Evolutionary conservation across 2,113 vertebrate genomes (phyloP), one percentile per base, ranked within the genome.

Genomic region (Tetrao urogallus): DNA sequence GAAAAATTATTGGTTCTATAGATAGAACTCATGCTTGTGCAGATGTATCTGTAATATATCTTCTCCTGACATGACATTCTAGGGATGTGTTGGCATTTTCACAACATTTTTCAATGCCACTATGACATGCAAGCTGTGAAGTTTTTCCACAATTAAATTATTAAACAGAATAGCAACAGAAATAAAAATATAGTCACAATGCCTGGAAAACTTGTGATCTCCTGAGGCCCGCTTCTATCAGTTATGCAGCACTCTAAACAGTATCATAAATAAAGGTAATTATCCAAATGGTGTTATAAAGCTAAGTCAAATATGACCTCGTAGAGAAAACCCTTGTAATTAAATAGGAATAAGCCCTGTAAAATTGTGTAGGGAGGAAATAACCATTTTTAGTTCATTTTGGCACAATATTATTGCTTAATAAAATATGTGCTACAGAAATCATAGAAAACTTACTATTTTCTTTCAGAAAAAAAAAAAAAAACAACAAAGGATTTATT

Each of bases 261-360:
- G 21, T 43, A 32, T 1, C 52, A 81, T 73, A 96, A 94, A 94
- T 88, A 94, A 94, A 88, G 17, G 20, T 66, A 95, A 71, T 92
- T 92, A 91, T 78, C 22, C 8, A 84, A 82, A 91, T 67, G 8
- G 32, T 70, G 16, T 58, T 82, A 67, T 60, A 89, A 82, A 85
- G 13, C 34, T 56, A 83, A 91, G 40, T 52, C 34, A 78, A 57
- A 88, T 13, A 43, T 57, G 8, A 17, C 12, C 34, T 86, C 45
- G 18, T 80, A 27, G 36, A 89, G 72, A 89, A 89, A 8, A 40
- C 24, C 42, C 1, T 17, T 57, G 32, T 21, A 75, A 75, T 63
- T 81, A 83, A 89, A 77, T 36, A 3, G 40, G 8, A 13, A 6
- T 4, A 61, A 90, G 82, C 18, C 3, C 6, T 38, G 4, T 58